Evolutionary conservation across 1,140 invertebrate genomes (phyloP), one percentile per base, ranked within the genome.

Genomic region (Drosophila truncata): DNA sequence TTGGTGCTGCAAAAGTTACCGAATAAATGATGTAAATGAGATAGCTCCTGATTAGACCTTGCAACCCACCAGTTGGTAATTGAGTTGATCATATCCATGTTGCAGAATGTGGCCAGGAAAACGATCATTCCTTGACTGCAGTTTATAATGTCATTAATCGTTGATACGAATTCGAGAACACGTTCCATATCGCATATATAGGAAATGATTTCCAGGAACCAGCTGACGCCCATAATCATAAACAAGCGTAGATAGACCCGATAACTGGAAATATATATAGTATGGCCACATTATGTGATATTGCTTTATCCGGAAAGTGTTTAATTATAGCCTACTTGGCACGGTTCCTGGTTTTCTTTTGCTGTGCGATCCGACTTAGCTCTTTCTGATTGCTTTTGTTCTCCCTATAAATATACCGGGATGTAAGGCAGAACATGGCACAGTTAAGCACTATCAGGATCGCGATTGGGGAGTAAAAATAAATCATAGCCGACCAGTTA

Each of bases 391-490:
- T 85, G 11, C 11, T 25, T 16, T 27, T 72, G 47, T 67, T 84
- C 60, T 97, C 96, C 80, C 95, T 95, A n/a, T 95, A 73, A 2
- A 96, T 66, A 11, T 25, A 13, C 8, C 18, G 20, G 8, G 66
- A 94, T 0, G 96, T 97, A 23, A 95, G 93, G 4, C 94, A 85
- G 91, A 97, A 97, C 18, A 97, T 93, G 2, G 93, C 84, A 16
- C 95, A 93, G 84, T 97, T 97, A 71, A 94, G 93, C 0, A 95
- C 44, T 2, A 97, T 94, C 3, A 97, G 93, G 8, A 95, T 73
- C 5, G 94, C 94, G 55, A 97, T 95, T 0, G 96, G 96, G 0
- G 93, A 94, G 84, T 96, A 96, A 92, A 97, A 97, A 91, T 97
- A 97, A 23, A 95, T 74, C 13, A 95, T 92, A 50, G 94, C 93